A percentile compares a stretch with the other conserved stretches of the same genome.
Evolutionary conservation across 2,888 invertebrate species (phyloP).

Genomic region (Synanthedon formicaeformis): DNA sequence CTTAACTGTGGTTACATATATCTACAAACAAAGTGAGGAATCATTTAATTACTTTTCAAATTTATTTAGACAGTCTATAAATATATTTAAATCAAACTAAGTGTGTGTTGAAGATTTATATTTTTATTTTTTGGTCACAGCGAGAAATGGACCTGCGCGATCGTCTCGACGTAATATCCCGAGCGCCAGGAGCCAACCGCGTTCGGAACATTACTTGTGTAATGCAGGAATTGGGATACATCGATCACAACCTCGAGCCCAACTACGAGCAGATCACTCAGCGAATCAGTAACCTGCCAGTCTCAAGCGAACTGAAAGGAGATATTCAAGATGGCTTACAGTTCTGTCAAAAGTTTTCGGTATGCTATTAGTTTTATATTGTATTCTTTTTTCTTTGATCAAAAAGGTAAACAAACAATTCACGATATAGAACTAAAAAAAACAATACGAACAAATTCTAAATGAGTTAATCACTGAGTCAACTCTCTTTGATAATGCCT

Average conservation of each 20-base stretch:
- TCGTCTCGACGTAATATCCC: conserved; percentile 71
- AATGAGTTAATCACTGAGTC: too few relatives aligned
- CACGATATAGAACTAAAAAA: too few relatives aligned
- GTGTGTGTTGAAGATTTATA: too few relatives aligned
- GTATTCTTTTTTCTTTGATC: too few relatives aligned
- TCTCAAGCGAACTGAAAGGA: conserved; percentile 71
- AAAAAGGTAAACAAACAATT: too few relatives aligned
- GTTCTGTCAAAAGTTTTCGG: conserved; percentile 78
- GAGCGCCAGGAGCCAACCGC: conserved; percentile 51
- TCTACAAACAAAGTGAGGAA: too few relatives aligned
- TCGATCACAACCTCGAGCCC: conserved; percentile 75
- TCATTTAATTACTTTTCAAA: too few relatives aligned
- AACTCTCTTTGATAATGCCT: too few relatives aligned
- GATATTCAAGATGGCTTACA: conserved; percentile 76
- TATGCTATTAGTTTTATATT: conserved; percentile 26
- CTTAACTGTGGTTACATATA: too few relatives aligned
- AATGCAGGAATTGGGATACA: conserved; percentile 78
- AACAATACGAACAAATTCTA: too few relatives aligned
- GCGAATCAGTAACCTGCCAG: conserved; percentile 72
- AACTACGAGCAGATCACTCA: conserved; percentile 74
- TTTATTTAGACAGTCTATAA: too few relatives aligned
- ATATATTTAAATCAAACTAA: too few relatives aligned
- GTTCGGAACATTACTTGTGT: conserved; percentile 76
- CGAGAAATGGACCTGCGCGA: conserved; percentile 72
- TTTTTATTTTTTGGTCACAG: conserved; percentile 26